These are phyloP conservation scores for Lysandra coridon DNA, from an alignment of 2,888 invertebrate genomes.

Conservation along the genomic window DNA sequence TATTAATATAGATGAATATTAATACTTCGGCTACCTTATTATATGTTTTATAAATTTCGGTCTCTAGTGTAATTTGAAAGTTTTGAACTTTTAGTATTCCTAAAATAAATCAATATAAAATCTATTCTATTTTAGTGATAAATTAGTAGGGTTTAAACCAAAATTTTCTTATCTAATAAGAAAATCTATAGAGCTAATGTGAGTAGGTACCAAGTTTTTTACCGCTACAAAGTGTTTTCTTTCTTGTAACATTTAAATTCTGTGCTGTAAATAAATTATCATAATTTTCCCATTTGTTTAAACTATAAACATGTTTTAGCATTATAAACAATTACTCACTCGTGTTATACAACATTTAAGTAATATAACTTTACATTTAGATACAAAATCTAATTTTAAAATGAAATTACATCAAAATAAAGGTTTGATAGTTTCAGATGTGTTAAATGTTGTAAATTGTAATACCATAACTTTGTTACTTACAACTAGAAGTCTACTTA, in stretches of 20 bases:
- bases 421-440: too few species aligned
- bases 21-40: not conserved
- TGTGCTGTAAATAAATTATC: not conserved
- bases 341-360: slow-evolving; percentile 3
- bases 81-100: not conserved
- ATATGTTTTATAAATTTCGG: slow-evolving; percentile 1
- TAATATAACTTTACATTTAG: not conserved
- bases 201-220: not conserved
- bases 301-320: not conserved
- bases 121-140: not conserved
- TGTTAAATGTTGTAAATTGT: too few species aligned
- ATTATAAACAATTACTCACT: slow-evolving; percentile 3
- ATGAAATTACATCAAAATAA: too few species aligned
- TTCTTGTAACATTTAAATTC: not conserved
- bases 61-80: not conserved
- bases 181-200: not conserved
- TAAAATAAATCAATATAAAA: not conserved
- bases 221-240: not conserved
- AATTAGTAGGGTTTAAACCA: not conserved
- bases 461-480: too few species aligned
- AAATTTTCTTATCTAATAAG: not conserved
- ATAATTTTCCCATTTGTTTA: slow-evolving; percentile 4
- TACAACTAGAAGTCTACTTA: too few species aligned
- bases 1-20: slow-evolving; percentile 4
- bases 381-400: not conserved